These are phyloP conservation scores for Acipenser ruthenus DNA, from an alignment of 2,797 vertebrate species.

Conservation along the genomic window DNA sequence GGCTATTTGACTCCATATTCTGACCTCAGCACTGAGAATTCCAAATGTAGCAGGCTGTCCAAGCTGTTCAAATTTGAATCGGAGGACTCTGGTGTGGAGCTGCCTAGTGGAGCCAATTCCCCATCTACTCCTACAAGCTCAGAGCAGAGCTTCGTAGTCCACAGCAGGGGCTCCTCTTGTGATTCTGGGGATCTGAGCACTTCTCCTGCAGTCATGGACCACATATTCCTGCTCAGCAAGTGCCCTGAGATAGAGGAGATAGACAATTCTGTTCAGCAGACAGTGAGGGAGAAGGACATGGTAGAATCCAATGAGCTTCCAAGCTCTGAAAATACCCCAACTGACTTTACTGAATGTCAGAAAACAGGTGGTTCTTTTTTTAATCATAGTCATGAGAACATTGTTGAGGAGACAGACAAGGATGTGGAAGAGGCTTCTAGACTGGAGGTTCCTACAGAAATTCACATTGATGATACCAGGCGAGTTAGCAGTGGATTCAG, in stretches of 20 bases:
- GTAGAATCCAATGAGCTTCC: constrained; percentile 14
- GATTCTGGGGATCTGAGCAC: constrained; percentile 62
- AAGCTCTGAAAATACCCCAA: constrained; percentile 9
- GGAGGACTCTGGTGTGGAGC: constrained; percentile 76
- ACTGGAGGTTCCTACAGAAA: constrained; percentile 11
- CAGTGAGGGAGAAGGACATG: constrained; percentile 4
- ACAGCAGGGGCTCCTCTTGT: constrained; percentile 73
- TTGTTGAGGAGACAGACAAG: constrained; percentile 24
- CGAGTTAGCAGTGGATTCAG: constrained; percentile 25
- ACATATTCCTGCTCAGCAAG: constrained; percentile 33
- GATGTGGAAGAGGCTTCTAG: constrained; percentile 17
- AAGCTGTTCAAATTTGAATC: constrained; percentile 76
- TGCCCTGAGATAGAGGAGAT: constrained; percentile 34
- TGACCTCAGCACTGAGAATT: constrained; percentile 30
- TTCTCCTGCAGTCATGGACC: constrained; percentile 36
- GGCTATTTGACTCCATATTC: constrained; percentile 51
- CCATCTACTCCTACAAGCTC: constrained; percentile 68
- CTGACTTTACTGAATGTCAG: constrained; percentile 26
- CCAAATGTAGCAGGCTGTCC: constrained; percentile 42
- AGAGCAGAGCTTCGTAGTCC: constrained; percentile 76
- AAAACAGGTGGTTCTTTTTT: constrained; percentile 23
- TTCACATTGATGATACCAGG: constrained; percentile 30
- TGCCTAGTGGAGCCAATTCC: constrained; percentile 73
- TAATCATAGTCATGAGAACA: constrained; percentile 22
- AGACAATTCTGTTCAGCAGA: constrained; percentile 13